These are phyloP conservation scores for Caerostris extrusa DNA, from an alignment of 1,140 invertebrate genomes.

Conservation along the genomic window DNA sequence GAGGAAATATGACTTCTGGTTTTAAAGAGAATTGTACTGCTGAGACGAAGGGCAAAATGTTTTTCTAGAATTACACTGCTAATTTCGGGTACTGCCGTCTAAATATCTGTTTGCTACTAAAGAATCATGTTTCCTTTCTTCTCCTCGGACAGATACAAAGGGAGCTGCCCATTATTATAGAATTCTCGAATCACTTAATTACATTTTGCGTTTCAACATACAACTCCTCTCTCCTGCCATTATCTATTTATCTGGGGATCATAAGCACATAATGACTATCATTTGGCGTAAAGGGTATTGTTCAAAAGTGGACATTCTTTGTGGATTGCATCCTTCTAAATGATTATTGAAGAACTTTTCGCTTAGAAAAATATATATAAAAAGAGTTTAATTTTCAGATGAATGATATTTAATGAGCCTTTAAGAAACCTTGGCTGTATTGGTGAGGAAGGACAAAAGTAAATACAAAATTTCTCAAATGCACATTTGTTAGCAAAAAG, in stretches of 20 bases:
- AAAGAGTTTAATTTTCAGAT: too few species aligned
- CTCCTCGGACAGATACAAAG: background rate
- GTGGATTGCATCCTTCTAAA: background rate
- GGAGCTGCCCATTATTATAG: background rate
- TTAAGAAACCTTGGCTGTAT: too few species aligned
- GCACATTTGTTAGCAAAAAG: too few species aligned
- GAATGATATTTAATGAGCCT: too few species aligned
- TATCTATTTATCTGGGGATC: slow-evolving; percentile 19
- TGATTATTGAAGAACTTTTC: background rate
- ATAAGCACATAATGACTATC: slow-evolving; percentile 28
- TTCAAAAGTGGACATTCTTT: background rate
- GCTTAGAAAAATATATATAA: background rate
- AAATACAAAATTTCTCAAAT: too few species aligned
- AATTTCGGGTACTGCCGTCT: background rate
- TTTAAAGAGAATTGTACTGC: background rate
- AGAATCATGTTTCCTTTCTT: background rate
- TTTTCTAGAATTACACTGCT: too few species aligned
- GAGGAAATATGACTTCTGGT: background rate
- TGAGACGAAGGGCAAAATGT: background rate
- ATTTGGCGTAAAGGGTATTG: slow-evolving; percentile 19
- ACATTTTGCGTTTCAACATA: slow-evolving; percentile 11
- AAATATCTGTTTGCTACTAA: background rate
- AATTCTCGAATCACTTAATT: background rate
- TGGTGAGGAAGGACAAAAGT: too few species aligned
- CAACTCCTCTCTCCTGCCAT: slow-evolving; percentile 24